These are phyloP conservation scores for Pandemis corylana DNA, from an alignment of 2,888 invertebrate genomes.

Conservation along the genomic window DNA sequence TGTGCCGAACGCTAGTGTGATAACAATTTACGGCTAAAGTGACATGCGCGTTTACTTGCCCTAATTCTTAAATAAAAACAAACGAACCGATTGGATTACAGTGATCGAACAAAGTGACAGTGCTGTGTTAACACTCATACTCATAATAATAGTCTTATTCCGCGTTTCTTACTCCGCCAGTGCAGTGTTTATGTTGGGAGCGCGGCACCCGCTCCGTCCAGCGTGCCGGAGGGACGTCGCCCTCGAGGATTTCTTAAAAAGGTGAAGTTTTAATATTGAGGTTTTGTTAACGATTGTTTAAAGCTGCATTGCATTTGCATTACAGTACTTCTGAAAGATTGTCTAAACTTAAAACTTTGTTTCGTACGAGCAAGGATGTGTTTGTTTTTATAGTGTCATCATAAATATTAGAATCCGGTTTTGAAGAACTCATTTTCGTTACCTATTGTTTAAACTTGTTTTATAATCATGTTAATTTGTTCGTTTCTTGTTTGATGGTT, in stretches of 20 bases:
- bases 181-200: slow-evolving; percentile 83
- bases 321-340: slow-evolving; percentile 43
- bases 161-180: slow-evolving; percentile 72
- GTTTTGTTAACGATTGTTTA: slow-evolving; percentile 14
- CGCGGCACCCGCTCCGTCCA: slow-evolving; percentile 75
- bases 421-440: slow-evolving; percentile 10
- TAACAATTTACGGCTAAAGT: slow-evolving; percentile 57
- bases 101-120: slow-evolving; percentile 71
- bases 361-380: slow-evolving; percentile 52
- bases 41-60: slow-evolving; percentile 75
- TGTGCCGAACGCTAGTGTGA: slow-evolving; percentile 47
- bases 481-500: neutral
- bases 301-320: slow-evolving; percentile 46
- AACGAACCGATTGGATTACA: slow-evolving; percentile 75
- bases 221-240: slow-evolving; percentile 80
- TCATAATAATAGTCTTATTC: slow-evolving; percentile 46
- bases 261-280: slow-evolving; percentile 53
- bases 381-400: slow-evolving; percentile 19
- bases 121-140: slow-evolving; percentile 60
- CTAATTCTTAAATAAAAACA: slow-evolving; percentile 77
- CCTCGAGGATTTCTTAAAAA: slow-evolving; percentile 77
- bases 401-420: slow-evolving; percentile 17
- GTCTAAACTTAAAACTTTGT: slow-evolving; percentile 58
- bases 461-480: slow-evolving; percentile 1
- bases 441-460: slow-evolving; percentile 24